These are phyloP conservation scores for Perca fluviatilis DNA, from an alignment of 2,113 vertebrate genomes.

Conservation along the genomic window DNA sequence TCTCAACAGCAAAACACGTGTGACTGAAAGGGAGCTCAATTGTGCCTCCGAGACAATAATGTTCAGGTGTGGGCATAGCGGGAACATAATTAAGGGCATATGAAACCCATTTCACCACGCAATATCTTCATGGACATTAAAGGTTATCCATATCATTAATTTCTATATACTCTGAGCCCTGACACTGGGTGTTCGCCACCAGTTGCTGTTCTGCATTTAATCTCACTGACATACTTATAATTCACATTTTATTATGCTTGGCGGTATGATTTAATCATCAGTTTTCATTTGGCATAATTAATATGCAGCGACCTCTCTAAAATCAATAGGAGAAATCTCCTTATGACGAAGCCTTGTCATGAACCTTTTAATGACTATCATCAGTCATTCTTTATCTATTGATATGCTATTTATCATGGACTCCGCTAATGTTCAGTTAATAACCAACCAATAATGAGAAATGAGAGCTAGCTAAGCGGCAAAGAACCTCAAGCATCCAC, in stretches of 20 bases:
- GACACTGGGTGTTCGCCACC: slow-evolving; percentile 14
- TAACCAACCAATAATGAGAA: slow-evolving; percentile 24
- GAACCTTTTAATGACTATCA: slow-evolving; percentile 66
- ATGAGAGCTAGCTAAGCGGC: background rate
- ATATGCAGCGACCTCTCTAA: slow-evolving; percentile 63
- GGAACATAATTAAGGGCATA: slow-evolving; percentile 33
- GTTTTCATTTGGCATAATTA: slow-evolving; percentile 65
- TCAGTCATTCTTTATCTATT: slow-evolving; percentile 71
- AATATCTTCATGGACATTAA: slow-evolving; percentile 51
- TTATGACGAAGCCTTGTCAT: slow-evolving; percentile 63
- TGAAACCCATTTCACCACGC: slow-evolving; percentile 16
- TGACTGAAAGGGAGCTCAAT: slow-evolving; percentile 16
- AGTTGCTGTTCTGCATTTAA: slow-evolving; percentile 34
- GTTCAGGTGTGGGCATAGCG: background rate
- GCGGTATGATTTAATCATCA: slow-evolving; percentile 62
- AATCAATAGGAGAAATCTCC: slow-evolving; percentile 73
- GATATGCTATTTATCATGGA: slow-evolving; percentile 65
- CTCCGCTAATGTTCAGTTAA: slow-evolving; percentile 20
- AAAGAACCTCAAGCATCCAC: background rate
- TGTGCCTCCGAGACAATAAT: background rate
- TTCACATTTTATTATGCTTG: slow-evolving; percentile 58
- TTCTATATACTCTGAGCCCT: slow-evolving; percentile 24
- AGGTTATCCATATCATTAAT: slow-evolving; percentile 54
- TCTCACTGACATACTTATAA: slow-evolving; percentile 51
- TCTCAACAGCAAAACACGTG: slow-evolving; percentile 18